These are phyloP conservation scores for Polylopha cassiicola DNA, from an alignment of 2,888 invertebrate genomes.

Conservation along the genomic window DNA sequence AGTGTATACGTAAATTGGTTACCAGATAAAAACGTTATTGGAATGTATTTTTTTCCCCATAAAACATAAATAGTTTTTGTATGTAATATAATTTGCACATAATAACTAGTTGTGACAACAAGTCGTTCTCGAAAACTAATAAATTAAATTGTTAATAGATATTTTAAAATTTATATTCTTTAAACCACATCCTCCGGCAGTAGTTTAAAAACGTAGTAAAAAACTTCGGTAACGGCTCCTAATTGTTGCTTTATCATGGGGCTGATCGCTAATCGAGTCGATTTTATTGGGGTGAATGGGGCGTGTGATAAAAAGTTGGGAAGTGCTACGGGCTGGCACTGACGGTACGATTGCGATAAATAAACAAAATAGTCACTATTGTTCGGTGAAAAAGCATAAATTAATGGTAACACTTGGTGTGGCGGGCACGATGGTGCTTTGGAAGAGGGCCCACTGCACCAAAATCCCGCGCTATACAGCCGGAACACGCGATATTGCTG, in stretches of 20 bases:
- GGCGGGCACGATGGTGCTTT: constrained; percentile 44
- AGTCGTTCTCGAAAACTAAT: no score
- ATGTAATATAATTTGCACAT: no score
- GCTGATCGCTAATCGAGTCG: constrained; percentile 14
- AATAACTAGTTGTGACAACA: no score
- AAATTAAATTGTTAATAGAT: no score
- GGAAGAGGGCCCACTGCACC: constrained; percentile 51
- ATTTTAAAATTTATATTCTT: no score
- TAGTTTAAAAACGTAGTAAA: no score
- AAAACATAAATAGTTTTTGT: no score
- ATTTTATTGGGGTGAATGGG: constrained; percentile 14
- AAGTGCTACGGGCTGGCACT: constrained; percentile 38
- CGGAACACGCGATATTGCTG: constrained; percentile 53
- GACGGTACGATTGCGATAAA: constrained; percentile 46
- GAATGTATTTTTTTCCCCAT: no score
- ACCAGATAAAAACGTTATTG: no score
- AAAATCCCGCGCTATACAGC: constrained; percentile 34
- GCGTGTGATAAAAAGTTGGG: constrained; percentile 20
- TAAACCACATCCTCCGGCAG: no score
- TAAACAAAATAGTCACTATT: constrained; percentile 34
- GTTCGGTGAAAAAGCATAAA: constrained; percentile 38
- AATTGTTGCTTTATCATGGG: constrained; percentile 3
- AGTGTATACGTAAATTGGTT: constrained; percentile 5
- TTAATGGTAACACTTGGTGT: constrained; percentile 65
- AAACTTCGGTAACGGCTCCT: background rate